Conservation (phyloP, 53 echinoderm and acorn worm species). For the Paracentrotus lividus region DNA sequence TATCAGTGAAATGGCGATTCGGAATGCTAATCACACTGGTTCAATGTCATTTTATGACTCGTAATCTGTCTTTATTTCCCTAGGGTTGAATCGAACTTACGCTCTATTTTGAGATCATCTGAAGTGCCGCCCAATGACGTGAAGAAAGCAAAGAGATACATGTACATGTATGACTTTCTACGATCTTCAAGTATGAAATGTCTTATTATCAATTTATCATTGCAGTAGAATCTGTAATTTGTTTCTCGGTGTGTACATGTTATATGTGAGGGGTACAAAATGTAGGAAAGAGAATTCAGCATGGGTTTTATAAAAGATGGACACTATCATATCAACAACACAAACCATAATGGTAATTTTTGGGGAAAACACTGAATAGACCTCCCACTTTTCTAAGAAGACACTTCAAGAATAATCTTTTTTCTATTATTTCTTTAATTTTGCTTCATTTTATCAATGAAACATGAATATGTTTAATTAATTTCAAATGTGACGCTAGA, state of each 20-base stretch:
- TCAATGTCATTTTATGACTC: slow-evolving; percentile 11
- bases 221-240: too few species aligned
- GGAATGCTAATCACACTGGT: not conserved
- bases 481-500: not conserved
- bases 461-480: not conserved
- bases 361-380: not conserved
- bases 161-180: too few species aligned
- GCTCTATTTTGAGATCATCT: not conserved
- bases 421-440: not conserved
- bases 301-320: not conserved
- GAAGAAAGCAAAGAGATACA: not conserved
- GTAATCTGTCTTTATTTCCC: too few species aligned
- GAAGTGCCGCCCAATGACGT: not conserved
- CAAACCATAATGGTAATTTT: not conserved
- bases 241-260: too few species aligned
- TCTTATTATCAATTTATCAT: too few species aligned
- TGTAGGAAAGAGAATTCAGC: too few species aligned
- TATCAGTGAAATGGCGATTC: not conserved
- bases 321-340: not conserved
- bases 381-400: too few species aligned
- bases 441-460: not conserved
- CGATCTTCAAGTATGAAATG: too few species aligned
- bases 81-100: not conserved
- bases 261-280: too few species aligned
- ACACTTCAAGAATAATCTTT: not conserved